Conservation (phyloP, 2,113 vertebrate genomes). For the Manacus vitellinus region DNA sequence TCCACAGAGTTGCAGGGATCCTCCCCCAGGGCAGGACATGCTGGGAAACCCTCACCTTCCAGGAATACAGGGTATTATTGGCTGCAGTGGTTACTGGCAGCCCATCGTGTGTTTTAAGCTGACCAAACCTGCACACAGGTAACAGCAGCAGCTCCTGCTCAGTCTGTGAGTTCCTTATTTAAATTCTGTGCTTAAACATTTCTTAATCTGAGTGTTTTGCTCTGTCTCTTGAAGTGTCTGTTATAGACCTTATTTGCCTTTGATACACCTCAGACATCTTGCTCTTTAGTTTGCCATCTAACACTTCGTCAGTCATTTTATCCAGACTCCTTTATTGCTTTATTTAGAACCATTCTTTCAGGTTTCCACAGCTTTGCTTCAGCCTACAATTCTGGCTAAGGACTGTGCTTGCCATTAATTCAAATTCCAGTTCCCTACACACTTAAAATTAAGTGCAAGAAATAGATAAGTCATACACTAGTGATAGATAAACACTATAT, state of each 20-base stretch:
- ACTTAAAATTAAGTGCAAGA: background rate
- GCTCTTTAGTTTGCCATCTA: background rate
- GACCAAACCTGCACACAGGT: background rate
- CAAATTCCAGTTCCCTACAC: background rate
- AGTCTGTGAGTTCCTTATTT: background rate
- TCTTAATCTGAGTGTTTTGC: background rate
- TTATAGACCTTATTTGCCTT: background rate
- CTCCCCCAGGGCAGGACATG: too few species aligned
- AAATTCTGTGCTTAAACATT: background rate
- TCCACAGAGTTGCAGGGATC: fast-evolving
- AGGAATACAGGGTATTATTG: background rate
- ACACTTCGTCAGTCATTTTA: background rate
- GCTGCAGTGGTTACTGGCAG: too few species aligned
- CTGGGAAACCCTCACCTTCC: background rate
- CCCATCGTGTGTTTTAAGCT: background rate
- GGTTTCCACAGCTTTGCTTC: background rate
- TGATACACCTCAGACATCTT: background rate
- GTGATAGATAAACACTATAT: background rate
- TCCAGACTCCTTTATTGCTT: background rate
- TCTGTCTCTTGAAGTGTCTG: background rate
- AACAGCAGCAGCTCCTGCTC: background rate
- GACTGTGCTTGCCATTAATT: background rate
- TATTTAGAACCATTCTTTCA: background rate
- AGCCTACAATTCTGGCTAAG: background rate
- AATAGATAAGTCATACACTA: background rate